Evolutionary conservation across 2,888 invertebrate species (phyloP).

Genomic region (Pheosia gnoma): DNA sequence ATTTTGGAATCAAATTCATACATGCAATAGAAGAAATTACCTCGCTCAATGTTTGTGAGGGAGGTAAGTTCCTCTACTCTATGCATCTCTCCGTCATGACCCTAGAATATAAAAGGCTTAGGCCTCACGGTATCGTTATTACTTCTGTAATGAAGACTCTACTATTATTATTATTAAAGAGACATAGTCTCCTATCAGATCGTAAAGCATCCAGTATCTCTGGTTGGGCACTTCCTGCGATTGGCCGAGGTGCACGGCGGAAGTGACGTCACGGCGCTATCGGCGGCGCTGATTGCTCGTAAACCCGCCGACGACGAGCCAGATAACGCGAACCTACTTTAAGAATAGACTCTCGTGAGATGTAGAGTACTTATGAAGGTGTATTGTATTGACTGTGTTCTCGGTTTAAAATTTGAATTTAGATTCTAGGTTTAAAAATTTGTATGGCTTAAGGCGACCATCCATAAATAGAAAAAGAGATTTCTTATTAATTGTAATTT

Average conservation of each 20-base stretch:
- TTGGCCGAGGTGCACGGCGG: slow-evolving; percentile 55
- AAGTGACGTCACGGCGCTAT: slow-evolving; percentile 64
- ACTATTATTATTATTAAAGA: slow-evolving; percentile 21
- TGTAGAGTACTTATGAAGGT: slow-evolving; percentile 8
- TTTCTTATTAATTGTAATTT: too few relatives aligned
- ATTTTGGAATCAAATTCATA: too few relatives aligned
- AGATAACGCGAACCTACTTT: slow-evolving; percentile 48
- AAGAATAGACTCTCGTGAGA: slow-evolving; percentile 39
- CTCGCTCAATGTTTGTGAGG: too few relatives aligned
- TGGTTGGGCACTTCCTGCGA: slow-evolving; percentile 40
- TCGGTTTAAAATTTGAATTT: too few relatives aligned
- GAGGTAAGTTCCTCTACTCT: too few relatives aligned
- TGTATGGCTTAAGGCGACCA: too few relatives aligned
- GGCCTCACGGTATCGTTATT: not conserved
- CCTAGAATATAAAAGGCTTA: not conserved
- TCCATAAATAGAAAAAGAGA: too few relatives aligned
- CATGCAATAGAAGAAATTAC: too few relatives aligned
- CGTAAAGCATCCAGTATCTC: slow-evolving; percentile 38
- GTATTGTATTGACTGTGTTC: too few relatives aligned
- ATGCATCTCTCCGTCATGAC: too few relatives aligned
- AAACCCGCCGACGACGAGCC: slow-evolving; percentile 48
- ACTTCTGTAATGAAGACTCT: not conserved
- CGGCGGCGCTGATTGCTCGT: slow-evolving; percentile 63
- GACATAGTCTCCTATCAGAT: slow-evolving; percentile 23
- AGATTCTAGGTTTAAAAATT: too few relatives aligned